Base-by-base conservation (phyloP, 2,888 invertebrate species). In the Ernsta delagoae region DNA sequence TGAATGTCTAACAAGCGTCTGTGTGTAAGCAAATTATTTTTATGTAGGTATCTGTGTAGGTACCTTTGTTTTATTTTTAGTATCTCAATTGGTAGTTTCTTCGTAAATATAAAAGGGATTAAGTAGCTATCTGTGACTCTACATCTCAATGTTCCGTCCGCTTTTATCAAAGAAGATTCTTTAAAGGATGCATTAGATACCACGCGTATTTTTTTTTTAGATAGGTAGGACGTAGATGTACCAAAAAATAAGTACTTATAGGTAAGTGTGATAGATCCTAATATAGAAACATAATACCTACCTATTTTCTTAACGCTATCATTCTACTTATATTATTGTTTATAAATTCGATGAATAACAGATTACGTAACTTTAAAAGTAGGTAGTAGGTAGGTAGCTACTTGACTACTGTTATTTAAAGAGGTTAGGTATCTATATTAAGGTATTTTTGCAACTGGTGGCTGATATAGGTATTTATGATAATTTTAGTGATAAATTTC, bases 1-100 rank as follows among this genome's bases (percentile, higher is more conserved):
- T 79, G 76, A 81, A 76, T 76, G 78, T 41, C 41, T n/a, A 34
- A 57, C 76, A 77, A 74, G 68, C 72, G 71, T 73, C 71, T 74
- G 70, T 67, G 71, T 54, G 4, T 6, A 71, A 59, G 57, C 54
- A 16, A 16, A 67, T 69, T 66, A 36, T 60, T 57, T 66, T 65
- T 70, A 34, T 57, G 12, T 48, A n/a, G n/a, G n/a, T n/a, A 24
- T 24, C 24, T 24, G 3, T 24, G 24, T 24, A n/a, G n/a, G 0
- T 48, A 45, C 45, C 45, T 50, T 16, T 50, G 50, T 16, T 50
- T 50, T 50, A 16, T 50, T 50, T 16, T 16, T 50, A 48, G 48
- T 5, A 12, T 16, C 16, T 50, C 16, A 16, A 50, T 24, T 24
- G 24, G 24, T 16, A 7, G 16, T 16, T 16, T 16, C 50, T 16